Evolutionary conservation across 2,113 vertebrate genomes (phyloP).

Genomic region (Tragulus kanchil): DNA sequence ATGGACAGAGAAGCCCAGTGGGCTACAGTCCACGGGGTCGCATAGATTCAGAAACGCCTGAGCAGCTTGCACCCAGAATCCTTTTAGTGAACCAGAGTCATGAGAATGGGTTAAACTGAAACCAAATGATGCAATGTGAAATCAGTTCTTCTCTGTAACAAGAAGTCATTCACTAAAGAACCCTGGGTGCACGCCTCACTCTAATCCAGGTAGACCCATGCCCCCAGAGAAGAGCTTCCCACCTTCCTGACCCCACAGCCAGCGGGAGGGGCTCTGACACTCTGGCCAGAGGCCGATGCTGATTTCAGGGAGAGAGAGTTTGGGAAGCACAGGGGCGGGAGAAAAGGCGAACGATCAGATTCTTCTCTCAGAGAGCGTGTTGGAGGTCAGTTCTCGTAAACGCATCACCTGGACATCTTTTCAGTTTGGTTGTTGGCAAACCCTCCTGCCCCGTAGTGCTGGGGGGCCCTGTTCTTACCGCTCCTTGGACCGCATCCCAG

Average conservation of each 20-base stretch:
- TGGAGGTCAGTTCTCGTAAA: fast-evolving
- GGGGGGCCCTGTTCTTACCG: fast-evolving
- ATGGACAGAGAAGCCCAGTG: too few relatives aligned
- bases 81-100: fast-evolving
- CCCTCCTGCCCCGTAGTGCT: fast-evolving
- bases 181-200: fast-evolving
- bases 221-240: background rate
- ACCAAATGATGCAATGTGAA: background rate
- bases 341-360: fast-evolving
- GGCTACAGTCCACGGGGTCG: too few relatives aligned
- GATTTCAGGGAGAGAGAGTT: background rate
- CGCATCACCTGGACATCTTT: fast-evolving
- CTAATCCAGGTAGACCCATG: background rate
- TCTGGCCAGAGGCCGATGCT: fast-evolving
- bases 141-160: background rate
- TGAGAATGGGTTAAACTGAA: background rate
- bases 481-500: background rate
- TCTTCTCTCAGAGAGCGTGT: fast-evolving
- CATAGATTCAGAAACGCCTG: too few relatives aligned
- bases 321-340: fast-evolving
- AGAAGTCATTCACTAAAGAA: background rate
- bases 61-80: background rate
- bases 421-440: fast-evolving
- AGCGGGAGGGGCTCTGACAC: fast-evolving
- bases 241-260: background rate